These are phyloP conservation scores for Neomorphus geoffroyi DNA, from an alignment of 2,797 vertebrate species.

Conservation along the genomic window DNA sequence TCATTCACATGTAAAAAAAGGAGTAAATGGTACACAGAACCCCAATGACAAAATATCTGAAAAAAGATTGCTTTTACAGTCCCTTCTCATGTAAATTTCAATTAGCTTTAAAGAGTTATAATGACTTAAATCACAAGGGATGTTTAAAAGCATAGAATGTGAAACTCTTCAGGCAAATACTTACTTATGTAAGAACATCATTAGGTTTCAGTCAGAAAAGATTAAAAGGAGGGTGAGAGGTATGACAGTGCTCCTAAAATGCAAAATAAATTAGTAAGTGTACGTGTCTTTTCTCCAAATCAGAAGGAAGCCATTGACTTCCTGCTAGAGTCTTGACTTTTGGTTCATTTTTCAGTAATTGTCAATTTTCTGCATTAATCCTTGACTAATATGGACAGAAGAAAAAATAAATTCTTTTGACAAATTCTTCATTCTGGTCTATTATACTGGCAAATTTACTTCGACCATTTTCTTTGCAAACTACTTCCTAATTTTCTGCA, in stretches of 20 bases:
- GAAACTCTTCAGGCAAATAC: not conserved
- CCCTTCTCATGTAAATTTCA: not conserved
- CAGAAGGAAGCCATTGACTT: not conserved
- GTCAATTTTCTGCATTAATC: not conserved
- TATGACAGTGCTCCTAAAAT: not conserved
- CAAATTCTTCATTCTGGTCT: not conserved
- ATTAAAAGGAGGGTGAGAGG: not conserved
- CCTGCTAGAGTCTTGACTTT: not conserved
- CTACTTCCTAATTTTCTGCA: not conserved
- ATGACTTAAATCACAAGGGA: not conserved
- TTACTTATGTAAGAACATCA: not conserved
- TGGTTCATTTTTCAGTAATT: not conserved
- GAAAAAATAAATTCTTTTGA: not conserved
- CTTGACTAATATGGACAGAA: not conserved
- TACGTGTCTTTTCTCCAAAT: not conserved
- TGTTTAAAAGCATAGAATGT: not conserved
- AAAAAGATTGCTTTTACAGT: not conserved
- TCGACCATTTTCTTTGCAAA: not conserved
- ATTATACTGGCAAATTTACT: not conserved
- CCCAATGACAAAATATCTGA: not conserved
- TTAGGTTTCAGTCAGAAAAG: not conserved
- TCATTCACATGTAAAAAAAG: not conserved
- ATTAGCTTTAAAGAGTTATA: not conserved
- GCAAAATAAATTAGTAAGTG: not conserved
- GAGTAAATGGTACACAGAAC: not conserved